Conservation (phyloP, 1,140 invertebrate species). For the Adelges cooleyi region DNA sequence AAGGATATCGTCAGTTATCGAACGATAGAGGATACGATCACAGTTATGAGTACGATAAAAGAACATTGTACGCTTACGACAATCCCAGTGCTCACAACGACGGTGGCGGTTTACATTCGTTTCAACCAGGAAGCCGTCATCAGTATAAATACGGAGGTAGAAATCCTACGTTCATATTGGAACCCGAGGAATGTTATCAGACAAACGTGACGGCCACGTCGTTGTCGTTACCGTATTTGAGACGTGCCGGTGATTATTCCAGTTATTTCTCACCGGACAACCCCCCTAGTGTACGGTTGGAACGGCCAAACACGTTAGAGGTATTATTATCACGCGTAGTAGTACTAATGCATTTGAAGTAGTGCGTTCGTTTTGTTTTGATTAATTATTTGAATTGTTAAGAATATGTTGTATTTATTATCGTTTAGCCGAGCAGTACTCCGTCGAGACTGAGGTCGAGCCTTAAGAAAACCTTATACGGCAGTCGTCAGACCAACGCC, state of each 20-base stretch:
- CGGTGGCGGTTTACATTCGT: too few species aligned
- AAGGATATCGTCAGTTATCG: slow-evolving; percentile 3
- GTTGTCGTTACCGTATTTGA: slow-evolving; percentile 1
- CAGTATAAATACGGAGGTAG: not conserved
- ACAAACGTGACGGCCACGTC: slow-evolving; percentile 9
- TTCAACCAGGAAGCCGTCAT: not conserved
- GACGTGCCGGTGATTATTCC: slow-evolving; percentile 28
- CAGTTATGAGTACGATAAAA: not conserved
- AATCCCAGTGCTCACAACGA: slow-evolving; percentile 41
- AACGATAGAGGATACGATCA: not conserved
- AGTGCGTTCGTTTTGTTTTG: too few species aligned
- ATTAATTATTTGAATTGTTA: too few species aligned
- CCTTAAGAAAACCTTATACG: slow-evolving; percentile 1
- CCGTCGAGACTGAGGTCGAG: slow-evolving; percentile 16
- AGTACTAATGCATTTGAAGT: too few species aligned
- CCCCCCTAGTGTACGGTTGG: slow-evolving; percentile 39
- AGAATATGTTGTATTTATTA: too few species aligned
- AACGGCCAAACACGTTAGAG: slow-evolving; percentile 60
- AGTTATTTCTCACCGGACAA: slow-evolving; percentile 41
- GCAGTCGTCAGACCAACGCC: not conserved
- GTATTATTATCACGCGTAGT: slow-evolving; percentile 32
- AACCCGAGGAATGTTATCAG: not conserved
- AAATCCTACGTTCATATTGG: slow-evolving; percentile 3
- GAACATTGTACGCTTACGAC: slow-evolving; percentile 45
- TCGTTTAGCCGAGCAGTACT: not conserved